phyloP scores from a whole-genome alignment of 2,888 invertebrate species.

The Hartigia nigra region DNA sequence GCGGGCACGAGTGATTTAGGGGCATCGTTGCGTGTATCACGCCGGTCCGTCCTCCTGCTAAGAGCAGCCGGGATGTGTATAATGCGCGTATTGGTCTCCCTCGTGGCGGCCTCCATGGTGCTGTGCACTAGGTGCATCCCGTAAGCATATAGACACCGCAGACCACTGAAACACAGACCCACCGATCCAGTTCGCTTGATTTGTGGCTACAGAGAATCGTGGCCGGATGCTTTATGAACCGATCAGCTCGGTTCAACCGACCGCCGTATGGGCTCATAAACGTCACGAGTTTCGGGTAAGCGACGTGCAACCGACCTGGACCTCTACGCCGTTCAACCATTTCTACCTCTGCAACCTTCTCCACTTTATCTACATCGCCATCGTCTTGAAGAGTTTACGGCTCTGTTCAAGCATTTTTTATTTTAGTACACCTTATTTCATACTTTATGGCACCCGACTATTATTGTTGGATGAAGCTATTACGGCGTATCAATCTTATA shows the following conservation, averaged over 20 bases:
- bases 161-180: constrained; percentile 16
- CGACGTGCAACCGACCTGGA: constrained; percentile 27
- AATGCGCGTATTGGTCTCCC: constrained; percentile 7
- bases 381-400: not conserved
- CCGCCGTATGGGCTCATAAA: constrained; percentile 51
- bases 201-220: constrained; percentile 50
- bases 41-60: constrained; percentile 38
- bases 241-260: constrained; percentile 46
- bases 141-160: constrained; percentile 16
- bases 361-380: not conserved
- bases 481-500: not conserved
- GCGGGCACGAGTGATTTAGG: constrained; percentile 58
- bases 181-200: constrained; percentile 49
- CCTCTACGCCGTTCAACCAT: not conserved
- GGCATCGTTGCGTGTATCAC: constrained; percentile 63
- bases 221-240: constrained; percentile 55
- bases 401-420: not conserved
- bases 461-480: not conserved
- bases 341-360: not conserved
- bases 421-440: not conserved
- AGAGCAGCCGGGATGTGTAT: constrained; percentile 6
- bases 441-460: not conserved
- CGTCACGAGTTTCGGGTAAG: constrained; percentile 47
- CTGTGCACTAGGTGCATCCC: not conserved
- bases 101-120: not conserved